Evolutionary conservation across 2,888 invertebrate species (phyloP).

Genomic region (Sacculina carcini): DNA sequence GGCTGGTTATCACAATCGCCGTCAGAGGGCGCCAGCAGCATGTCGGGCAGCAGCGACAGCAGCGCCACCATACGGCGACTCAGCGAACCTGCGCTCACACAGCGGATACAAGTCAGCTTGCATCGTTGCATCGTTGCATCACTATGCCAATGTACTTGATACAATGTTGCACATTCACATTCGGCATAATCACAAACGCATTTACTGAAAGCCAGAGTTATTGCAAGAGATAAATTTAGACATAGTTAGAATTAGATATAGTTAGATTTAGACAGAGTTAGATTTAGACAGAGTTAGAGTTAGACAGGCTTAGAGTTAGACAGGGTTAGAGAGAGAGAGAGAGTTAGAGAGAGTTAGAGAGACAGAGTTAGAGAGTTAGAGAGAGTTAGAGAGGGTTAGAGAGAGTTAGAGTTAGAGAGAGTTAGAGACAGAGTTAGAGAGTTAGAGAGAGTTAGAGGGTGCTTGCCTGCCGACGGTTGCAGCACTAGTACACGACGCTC

Average conservation of each 20-base stretch:
- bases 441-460: constrained; percentile 11
- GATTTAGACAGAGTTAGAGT: background rate
- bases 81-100: constrained; percentile 23
- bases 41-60: constrained; percentile 64
- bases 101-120: background rate
- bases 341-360: constrained; percentile 3
- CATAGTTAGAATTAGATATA: background rate
- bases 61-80: constrained; percentile 65
- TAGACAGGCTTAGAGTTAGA: background rate
- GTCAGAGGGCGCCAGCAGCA: constrained; percentile 63
- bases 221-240: no score
- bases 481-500: constrained; percentile 72
- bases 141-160: no score
- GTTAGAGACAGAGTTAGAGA: constrained; percentile 10
- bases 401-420: constrained; percentile 8
- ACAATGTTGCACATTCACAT: no score
- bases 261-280: background rate
- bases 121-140: no score
- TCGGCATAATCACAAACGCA: no score
- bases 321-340: background rate
- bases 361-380: no score
- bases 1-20: no score
- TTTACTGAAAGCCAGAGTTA: no score
- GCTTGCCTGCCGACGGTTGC: constrained; percentile 59
- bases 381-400: no score